phyloP scores from a whole-genome alignment of 1,140 invertebrate species.

The Cherax quadricarinatus region DNA sequence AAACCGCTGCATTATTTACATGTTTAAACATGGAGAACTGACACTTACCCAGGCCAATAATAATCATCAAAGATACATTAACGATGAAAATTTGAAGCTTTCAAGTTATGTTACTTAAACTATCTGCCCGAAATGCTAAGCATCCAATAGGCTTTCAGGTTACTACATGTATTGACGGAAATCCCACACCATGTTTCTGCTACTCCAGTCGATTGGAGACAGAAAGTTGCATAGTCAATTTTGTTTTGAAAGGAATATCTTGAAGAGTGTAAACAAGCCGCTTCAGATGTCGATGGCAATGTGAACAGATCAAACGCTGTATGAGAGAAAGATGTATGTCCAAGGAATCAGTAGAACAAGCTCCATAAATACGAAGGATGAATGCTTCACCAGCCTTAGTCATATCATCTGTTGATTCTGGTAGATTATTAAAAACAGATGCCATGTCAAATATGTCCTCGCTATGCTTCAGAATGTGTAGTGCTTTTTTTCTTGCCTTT shows the following conservation, averaged over 20 bases:
- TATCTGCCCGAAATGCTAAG: too few species aligned
- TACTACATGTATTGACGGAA: constrained; percentile 38
- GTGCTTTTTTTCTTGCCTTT: constrained; percentile 32
- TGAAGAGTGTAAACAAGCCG: constrained; percentile 50
- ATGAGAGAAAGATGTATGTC: constrained; percentile 31
- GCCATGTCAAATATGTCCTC: constrained; percentile 38
- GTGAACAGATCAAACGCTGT: neutral
- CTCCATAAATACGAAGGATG: constrained; percentile 42
- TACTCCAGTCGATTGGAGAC: constrained; percentile 20
- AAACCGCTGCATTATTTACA: too few species aligned
- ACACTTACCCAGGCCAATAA: too few species aligned
- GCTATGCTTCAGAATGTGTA: constrained; percentile 36
- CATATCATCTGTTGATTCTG: constrained; percentile 33
- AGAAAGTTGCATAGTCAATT: constrained; percentile 27
- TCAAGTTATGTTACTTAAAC: too few species aligned
- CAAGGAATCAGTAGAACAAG: constrained; percentile 20
- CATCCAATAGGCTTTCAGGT: too few species aligned
- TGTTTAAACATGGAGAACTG: too few species aligned
- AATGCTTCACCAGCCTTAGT: constrained; percentile 36
- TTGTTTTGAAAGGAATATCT: constrained; percentile 24
- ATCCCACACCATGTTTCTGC: constrained; percentile 13
- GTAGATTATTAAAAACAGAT: constrained; percentile 39
- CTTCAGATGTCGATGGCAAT: constrained; percentile 51
- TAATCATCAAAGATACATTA: too few species aligned
- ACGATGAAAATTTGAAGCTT: too few species aligned